Evolutionary conservation across 1,140 invertebrate genomes (phyloP).

Genomic region (Drosophila gunungcola): DNA sequence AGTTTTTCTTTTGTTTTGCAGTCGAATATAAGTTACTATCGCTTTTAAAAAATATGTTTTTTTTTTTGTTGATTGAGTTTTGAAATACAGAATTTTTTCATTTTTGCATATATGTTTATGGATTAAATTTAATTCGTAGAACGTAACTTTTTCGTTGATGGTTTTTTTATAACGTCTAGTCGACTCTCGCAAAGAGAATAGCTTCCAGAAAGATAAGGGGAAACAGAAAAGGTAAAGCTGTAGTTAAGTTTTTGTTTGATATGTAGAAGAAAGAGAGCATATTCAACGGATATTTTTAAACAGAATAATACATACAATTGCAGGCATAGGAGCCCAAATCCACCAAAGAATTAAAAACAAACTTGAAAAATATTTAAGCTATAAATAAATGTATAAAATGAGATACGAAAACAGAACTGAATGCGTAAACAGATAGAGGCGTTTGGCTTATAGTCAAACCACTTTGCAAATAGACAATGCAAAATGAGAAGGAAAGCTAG

Average conservation of each 20-base stretch:
- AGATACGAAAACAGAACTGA: conserved; percentile 67
- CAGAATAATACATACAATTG: conserved; percentile 31
- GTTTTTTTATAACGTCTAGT: conserved; percentile 56
- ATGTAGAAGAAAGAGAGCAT: conserved; percentile 26
- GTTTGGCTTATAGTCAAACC: conserved; percentile 46
- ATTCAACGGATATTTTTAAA: conserved; percentile 61
- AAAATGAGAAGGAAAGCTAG: conserved; percentile 22
- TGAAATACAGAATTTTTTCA: conserved; percentile 2
- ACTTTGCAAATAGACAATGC: conserved; percentile 42
- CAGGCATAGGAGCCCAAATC: conserved; percentile 47
- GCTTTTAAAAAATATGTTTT: neutral
- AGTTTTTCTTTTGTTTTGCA: conserved; percentile 20
- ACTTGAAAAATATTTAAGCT: conserved; percentile 68
- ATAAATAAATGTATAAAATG: conserved; percentile 57
- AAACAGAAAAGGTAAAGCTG: conserved; percentile 38
- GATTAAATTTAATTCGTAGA: conserved; percentile 12
- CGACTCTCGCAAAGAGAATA: conserved; percentile 37
- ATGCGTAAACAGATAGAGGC: conserved; percentile 44
- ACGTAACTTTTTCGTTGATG: conserved; percentile 33
- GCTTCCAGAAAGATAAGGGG: conserved; percentile 35
- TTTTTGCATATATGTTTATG: conserved; percentile 9
- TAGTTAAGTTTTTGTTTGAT: conserved; percentile 72
- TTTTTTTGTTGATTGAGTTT: conserved; percentile 12
- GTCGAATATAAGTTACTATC: neutral
- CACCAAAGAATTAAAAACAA: conserved; percentile 55